phyloP scores from a whole-genome alignment of 1,140 invertebrate species.

The Eumeta japonica region DNA sequence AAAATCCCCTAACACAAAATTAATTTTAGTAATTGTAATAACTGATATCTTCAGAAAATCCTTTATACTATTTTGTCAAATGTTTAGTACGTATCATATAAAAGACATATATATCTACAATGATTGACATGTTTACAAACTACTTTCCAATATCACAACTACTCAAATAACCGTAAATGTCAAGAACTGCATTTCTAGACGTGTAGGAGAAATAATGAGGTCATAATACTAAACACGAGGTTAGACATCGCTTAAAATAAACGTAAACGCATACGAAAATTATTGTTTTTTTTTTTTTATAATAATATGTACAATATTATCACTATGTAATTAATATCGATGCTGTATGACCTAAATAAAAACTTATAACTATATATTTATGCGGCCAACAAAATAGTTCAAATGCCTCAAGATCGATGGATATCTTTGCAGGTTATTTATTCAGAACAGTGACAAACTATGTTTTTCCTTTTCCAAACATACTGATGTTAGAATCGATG shows the following conservation, averaged over 20 bases:
- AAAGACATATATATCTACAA: no score
- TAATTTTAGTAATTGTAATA: neutral
- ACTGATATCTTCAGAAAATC: neutral
- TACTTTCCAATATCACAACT: neutral
- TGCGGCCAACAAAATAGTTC: conserved; percentile 15
- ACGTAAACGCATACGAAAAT: no score
- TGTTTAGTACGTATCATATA: neutral
- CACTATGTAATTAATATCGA: neutral
- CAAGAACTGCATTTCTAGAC: conserved; percentile 6
- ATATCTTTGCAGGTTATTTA: no score
- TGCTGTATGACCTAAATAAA: neutral
- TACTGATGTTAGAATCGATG: conserved; percentile 19
- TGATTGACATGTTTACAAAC: no score
- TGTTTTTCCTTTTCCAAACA: no score
- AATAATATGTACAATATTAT: neutral
- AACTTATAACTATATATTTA: conserved; percentile 9
- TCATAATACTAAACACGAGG: conserved; percentile 5
- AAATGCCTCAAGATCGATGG: no score
- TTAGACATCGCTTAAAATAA: no score
- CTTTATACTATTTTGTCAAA: no score
- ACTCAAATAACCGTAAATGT: neutral
- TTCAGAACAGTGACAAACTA: no score
- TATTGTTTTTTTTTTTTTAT: conserved; percentile 1
- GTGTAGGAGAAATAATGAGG: conserved; percentile 6
- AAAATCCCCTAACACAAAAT: no score